Evolutionary conservation across 2,888 invertebrate genomes (phyloP).

Genomic region (Xanthorhoe spadicearia): DNA sequence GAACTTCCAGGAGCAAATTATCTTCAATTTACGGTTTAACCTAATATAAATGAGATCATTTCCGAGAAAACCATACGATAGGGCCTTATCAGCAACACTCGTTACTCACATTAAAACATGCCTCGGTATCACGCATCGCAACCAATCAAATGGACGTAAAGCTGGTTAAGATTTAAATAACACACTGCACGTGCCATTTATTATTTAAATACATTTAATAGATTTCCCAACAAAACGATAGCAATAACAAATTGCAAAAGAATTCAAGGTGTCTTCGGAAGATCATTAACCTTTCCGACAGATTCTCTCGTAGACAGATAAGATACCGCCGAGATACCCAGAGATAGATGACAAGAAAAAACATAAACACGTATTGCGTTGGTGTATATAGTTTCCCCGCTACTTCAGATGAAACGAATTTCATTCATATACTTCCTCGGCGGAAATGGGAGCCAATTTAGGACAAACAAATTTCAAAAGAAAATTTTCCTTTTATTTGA

Average conservation of each 20-base stretch:
- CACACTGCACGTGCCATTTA: conserved; percentile 1
- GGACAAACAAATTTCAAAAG: conserved; percentile 1
- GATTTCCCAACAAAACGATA: conserved; percentile 2
- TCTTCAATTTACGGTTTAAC: conserved; percentile 3
- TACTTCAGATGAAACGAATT: conserved; percentile 8
- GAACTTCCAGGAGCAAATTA: not conserved
- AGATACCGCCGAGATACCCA: conserved; percentile 6
- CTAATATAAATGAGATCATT: conserved; percentile 7
- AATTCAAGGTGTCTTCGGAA: conserved; percentile 27
- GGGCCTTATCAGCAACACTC: conserved; percentile 20
- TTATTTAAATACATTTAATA: conserved; percentile 4
- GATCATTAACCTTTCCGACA: conserved; percentile 33
- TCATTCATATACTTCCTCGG: conserved; percentile 15
- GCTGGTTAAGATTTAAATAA: conserved; percentile 2
- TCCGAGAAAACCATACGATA: conserved; percentile 8
- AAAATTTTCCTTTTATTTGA: conserved; percentile 1
- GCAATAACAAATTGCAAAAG: conserved; percentile 15
- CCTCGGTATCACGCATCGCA: not conserved
- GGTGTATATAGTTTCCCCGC: conserved; percentile 15
- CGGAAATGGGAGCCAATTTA: conserved; percentile 8
- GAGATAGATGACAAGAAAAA: conserved; percentile 23
- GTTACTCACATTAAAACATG: conserved; percentile 10
- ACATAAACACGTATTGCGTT: conserved; percentile 24
- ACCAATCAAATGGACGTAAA: not conserved
- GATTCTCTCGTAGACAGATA: conserved; percentile 26